These are phyloP conservation scores for Austrolebias charrua DNA, from an alignment of 2,797 vertebrate genomes.

Conservation along the genomic window DNA sequence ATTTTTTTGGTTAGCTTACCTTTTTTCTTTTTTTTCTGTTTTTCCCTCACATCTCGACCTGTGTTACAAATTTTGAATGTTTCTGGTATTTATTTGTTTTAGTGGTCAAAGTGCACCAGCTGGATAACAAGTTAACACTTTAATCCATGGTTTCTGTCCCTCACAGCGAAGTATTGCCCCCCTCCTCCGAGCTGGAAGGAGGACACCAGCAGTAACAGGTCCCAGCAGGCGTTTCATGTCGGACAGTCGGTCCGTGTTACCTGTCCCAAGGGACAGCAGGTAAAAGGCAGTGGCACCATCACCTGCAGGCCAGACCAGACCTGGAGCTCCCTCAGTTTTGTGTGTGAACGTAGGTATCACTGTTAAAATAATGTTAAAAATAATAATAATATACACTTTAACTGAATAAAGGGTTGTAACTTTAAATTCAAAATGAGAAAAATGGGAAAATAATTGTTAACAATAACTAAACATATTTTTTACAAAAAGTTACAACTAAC, in stretches of 20 bases:
- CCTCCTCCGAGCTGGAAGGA: slow-evolving; percentile 87
- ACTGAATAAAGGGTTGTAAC: no score
- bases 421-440: no score
- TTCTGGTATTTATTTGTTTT: background rate
- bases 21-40: no score
- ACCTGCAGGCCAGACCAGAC: slow-evolving; percentile 90
- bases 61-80: no score
- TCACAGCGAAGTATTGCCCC: slow-evolving; percentile 88
- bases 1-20: no score
- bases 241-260: slow-evolving; percentile 84
- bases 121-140: background rate
- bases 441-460: no score
- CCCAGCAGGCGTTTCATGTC: slow-evolving; percentile 84
- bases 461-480: no score
- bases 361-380: background rate
- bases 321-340: slow-evolving; percentile 85
- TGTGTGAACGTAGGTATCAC: slow-evolving; percentile 90
- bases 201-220: slow-evolving; percentile 64
- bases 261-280: slow-evolving; percentile 89
- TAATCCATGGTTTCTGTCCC: slow-evolving; percentile 2
- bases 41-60: no score
- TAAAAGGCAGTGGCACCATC: slow-evolving; percentile 81
- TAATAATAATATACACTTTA: no score
- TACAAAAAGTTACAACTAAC: no score
- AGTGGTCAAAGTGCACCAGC: background rate